These are phyloP conservation scores for Triops longicaudatus DNA, from an alignment of 1,140 invertebrate genomes.

Conservation along the genomic window DNA sequence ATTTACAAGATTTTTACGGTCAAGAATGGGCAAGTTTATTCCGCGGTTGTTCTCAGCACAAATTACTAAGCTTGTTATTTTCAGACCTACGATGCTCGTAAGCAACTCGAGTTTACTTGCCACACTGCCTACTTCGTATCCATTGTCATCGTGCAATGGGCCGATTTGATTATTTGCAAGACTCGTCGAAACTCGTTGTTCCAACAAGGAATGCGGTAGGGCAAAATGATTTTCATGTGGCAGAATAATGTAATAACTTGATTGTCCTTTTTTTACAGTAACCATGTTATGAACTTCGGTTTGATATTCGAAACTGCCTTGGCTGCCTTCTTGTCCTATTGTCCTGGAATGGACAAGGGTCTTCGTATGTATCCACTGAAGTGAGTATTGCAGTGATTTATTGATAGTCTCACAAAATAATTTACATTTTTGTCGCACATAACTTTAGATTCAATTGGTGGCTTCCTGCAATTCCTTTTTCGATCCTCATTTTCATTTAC, in stretches of 20 bases:
- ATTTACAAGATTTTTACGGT: conserved; percentile 91
- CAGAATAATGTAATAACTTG: not conserved
- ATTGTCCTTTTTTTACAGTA: conserved; percentile 44
- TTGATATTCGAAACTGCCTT: conserved; percentile 86
- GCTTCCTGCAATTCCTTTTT: conserved; percentile 93
- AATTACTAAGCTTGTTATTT: conserved; percentile 33
- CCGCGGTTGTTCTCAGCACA: not conserved
- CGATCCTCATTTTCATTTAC: conserved; percentile 94
- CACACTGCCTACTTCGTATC: conserved; percentile 98
- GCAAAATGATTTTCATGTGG: conserved; percentile 58
- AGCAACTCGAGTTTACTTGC: conserved; percentile 91
- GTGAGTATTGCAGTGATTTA: conserved; percentile 51
- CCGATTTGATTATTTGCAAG: conserved; percentile 97
- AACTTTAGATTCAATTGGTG: conserved; percentile 89
- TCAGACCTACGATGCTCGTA: conserved; percentile 88
- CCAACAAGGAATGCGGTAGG: conserved; percentile 63
- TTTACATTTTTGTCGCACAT: not conserved
- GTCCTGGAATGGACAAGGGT: conserved; percentile 92
- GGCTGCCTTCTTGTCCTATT: conserved; percentile 89
- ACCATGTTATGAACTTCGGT: conserved; percentile 92
- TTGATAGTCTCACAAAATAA: not conserved
- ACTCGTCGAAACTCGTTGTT: conserved; percentile 91
- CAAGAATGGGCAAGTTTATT: conserved; percentile 88
- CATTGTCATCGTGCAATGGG: conserved; percentile 97
- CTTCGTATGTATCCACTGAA: conserved; percentile 92